These are phyloP conservation scores for Cyanoderma ruficeps DNA, from an alignment of 2,113 vertebrate species.

Conservation along the genomic window DNA sequence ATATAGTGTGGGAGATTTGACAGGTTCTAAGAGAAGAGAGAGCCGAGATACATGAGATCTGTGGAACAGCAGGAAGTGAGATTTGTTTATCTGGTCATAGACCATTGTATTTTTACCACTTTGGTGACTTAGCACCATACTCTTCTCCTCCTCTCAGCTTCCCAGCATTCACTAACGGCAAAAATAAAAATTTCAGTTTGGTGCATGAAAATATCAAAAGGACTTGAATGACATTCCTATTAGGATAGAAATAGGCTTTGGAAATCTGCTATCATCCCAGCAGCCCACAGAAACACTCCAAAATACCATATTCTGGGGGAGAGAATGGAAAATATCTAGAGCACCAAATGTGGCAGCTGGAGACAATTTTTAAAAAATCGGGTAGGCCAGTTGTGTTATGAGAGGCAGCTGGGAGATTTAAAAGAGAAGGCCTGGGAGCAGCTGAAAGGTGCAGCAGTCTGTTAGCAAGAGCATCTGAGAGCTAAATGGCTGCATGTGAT, in stretches of 20 bases:
- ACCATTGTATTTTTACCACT: background rate
- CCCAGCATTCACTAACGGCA: background rate
- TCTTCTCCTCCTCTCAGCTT: background rate
- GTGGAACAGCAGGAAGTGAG: background rate
- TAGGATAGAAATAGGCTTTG: background rate
- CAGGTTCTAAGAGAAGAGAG: background rate
- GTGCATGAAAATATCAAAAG: background rate
- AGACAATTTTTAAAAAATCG: background rate
- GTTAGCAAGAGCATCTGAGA: background rate
- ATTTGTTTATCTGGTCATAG: background rate
- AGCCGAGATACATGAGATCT: background rate
- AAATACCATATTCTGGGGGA: slow-evolving; percentile 30
- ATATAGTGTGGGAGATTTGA: background rate
- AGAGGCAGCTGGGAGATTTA: slow-evolving; percentile 72
- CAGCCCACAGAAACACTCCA: slow-evolving; percentile 10
- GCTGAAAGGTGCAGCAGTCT: slow-evolving; percentile 59
- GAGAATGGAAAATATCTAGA: slow-evolving; percentile 30
- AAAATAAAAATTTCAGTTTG: background rate
- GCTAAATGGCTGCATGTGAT: slow-evolving; percentile 36
- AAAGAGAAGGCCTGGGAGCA: slow-evolving; percentile 51
- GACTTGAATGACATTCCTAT: background rate
- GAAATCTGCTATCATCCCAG: slow-evolving; percentile 8
- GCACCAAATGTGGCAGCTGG: slow-evolving; percentile 73
- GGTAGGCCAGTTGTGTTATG: background rate
- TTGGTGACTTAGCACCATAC: background rate